A percentile compares a stretch with the other conserved stretches of the same genome.
Evolutionary conservation across 2,888 invertebrate species (phyloP).

Genomic region (Crocallis elinguaria): DNA sequence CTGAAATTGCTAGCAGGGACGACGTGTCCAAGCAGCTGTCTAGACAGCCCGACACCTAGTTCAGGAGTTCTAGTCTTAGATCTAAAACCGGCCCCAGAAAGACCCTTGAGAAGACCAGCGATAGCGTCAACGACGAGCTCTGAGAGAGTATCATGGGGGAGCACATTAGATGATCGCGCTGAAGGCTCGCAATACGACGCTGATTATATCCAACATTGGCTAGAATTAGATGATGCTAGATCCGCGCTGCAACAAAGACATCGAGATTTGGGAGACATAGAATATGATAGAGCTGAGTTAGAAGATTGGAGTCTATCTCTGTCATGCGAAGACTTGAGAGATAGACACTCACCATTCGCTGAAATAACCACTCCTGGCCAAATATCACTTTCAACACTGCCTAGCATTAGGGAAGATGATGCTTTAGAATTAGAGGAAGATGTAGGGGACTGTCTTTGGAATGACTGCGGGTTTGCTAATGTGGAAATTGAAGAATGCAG

Average conservation of each 20-base stretch:
- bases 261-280: slow-evolving; percentile 88
- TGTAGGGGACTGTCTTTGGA: slow-evolving; percentile 90
- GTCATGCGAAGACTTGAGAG: slow-evolving; percentile 88
- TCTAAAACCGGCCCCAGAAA: slow-evolving; percentile 83
- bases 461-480: slow-evolving; percentile 89
- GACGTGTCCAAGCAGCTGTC: slow-evolving; percentile 79
- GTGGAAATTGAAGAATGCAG: slow-evolving; percentile 88
- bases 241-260: slow-evolving; percentile 88
- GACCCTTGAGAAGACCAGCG: slow-evolving; percentile 85
- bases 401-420: slow-evolving; percentile 90
- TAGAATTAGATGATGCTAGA: slow-evolving; percentile 89
- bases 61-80: slow-evolving; percentile 86
- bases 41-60: slow-evolving; percentile 85
- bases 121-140: slow-evolving; percentile 80
- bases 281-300: slow-evolving; percentile 90
- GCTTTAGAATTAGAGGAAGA: slow-evolving; percentile 90
- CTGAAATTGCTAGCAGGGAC: slow-evolving; percentile 87
- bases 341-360: slow-evolving; percentile 79
- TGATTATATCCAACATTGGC: slow-evolving; percentile 91
- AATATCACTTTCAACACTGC: slow-evolving; percentile 87
- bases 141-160: slow-evolving; percentile 85
- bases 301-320: slow-evolving; percentile 92
- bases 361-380: slow-evolving; percentile 86
- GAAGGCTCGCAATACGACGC: slow-evolving; percentile 87
- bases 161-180: slow-evolving; percentile 83